Evolutionary conservation across 23 tunicate species (phyloP).

Genomic region (Clavelina lepadiformis): DNA sequence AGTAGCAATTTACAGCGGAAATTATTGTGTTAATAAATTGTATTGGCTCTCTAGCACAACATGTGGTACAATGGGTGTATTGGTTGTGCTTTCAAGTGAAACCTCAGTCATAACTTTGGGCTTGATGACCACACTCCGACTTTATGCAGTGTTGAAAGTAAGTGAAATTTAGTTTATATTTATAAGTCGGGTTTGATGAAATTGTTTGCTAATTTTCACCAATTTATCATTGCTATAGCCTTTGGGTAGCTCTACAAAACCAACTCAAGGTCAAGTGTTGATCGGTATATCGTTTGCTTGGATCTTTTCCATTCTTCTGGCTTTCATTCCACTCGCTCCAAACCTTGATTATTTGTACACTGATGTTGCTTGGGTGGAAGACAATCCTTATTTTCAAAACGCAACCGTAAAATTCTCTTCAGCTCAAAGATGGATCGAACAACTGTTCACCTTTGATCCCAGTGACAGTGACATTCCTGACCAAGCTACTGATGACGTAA

Average conservation of each 20-base stretch:
- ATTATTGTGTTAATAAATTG: conserved; percentile 11
- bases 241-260: conserved; percentile 2
- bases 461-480: background rate
- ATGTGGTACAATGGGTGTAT: conserved; percentile 22
- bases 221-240: background rate
- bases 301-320: conserved; percentile 17
- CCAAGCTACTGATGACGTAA: background rate
- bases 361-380: conserved; percentile 1
- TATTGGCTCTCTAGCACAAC: conserved; percentile 21
- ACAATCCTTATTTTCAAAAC: conserved; percentile 21
- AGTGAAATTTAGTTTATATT: background rate
- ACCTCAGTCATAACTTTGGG: conserved; percentile 34
- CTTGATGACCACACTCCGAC: conserved; percentile 35
- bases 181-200: too few relatives aligned
- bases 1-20: background rate
- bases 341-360: conserved; percentile 1
- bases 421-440: conserved; percentile 3
- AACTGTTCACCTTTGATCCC: conserved; percentile 3
- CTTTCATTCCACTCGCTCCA: conserved; percentile 15
- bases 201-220: too few relatives aligned
- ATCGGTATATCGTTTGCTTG: conserved; percentile 6
- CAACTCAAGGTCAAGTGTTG: conserved; percentile 1
- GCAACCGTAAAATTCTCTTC: background rate
- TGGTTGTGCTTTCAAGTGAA: conserved; percentile 44
- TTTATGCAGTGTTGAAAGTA: conserved; percentile 19